A percentile compares a stretch with the other conserved stretches of the same genome.
These are phyloP conservation scores for Cryptotis parvus DNA, from an alignment of 2,113 vertebrate species.

Conservation along the genomic window DNA sequence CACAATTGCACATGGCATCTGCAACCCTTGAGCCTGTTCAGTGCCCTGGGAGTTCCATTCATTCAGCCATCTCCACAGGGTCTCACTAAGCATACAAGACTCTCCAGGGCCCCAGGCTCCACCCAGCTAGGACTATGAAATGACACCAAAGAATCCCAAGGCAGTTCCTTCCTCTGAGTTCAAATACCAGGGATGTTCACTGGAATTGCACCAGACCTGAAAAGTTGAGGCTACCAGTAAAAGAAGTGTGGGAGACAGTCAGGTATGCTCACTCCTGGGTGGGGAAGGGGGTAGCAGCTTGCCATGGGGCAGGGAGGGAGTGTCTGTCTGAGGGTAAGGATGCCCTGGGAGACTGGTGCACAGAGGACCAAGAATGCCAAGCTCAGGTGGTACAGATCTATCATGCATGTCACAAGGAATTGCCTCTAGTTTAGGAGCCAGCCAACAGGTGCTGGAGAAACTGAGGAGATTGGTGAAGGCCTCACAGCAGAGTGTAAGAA, in stretches of 20 bases:
- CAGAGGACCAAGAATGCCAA: background rate
- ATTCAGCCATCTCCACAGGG: background rate
- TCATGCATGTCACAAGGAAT: background rate
- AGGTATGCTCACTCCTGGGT: fast-evolving
- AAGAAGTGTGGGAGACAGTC: background rate
- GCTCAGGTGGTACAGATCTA: too few species aligned
- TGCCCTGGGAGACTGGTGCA: background rate
- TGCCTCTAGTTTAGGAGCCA: background rate
- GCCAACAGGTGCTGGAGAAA: background rate
- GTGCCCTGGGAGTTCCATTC: too few species aligned
- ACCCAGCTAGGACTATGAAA: background rate
- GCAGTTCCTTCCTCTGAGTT: fast-evolving
- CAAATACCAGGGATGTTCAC: background rate
- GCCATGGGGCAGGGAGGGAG: background rate
- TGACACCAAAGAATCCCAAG: background rate
- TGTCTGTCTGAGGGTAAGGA: background rate
- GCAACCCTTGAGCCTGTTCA: background rate
- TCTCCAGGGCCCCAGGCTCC: background rate
- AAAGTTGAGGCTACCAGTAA: fast-evolving
- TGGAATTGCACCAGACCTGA: background rate
- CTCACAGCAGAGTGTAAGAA: too few species aligned
- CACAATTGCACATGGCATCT: background rate
- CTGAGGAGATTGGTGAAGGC: fast-evolving
- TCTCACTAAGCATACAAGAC: background rate
- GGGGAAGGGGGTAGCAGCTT: background rate